A percentile compares a stretch with the other conserved stretches of the same genome.
These are phyloP conservation scores for Lineus longissimus DNA, from an alignment of 1,140 invertebrate species.

Conservation along the genomic window DNA sequence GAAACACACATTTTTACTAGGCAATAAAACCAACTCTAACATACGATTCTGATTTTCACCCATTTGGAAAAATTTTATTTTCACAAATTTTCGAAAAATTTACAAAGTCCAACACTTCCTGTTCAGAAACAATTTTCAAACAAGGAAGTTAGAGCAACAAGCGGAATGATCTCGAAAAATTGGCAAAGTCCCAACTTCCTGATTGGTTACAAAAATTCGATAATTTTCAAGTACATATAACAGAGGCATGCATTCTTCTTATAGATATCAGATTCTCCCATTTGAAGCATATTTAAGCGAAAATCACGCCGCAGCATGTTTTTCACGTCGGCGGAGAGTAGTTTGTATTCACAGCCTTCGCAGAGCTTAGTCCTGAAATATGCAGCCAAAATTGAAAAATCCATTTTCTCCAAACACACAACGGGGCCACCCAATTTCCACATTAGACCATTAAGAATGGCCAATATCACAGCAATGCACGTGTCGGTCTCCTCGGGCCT, in stretches of 20 bases:
- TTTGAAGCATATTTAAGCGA: not conserved
- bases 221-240: slow-evolving; percentile 1
- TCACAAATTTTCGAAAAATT: too few species aligned
- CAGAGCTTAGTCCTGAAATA: not conserved
- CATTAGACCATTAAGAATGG: not conserved
- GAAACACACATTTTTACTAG: not conserved
- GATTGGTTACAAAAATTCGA: slow-evolving; percentile 2
- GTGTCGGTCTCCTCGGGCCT: not conserved
- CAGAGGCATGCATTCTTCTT: not conserved
- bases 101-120: too few species aligned
- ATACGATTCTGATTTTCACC: not conserved
- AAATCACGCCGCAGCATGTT: not conserved
- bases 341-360: not conserved
- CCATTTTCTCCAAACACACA: not conserved
- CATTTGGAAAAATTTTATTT: too few species aligned
- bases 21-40: not conserved
- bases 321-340: not conserved
- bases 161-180: too few species aligned
- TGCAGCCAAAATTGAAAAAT: not conserved
- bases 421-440: not conserved
- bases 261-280: not conserved
- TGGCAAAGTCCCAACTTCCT: too few species aligned
- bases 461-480: not conserved
- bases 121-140: too few species aligned
- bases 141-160: too few species aligned